Evolutionary conservation across 2,797 vertebrate genomes (phyloP).

Genomic region (Enteromius afrohamiltoni): DNA sequence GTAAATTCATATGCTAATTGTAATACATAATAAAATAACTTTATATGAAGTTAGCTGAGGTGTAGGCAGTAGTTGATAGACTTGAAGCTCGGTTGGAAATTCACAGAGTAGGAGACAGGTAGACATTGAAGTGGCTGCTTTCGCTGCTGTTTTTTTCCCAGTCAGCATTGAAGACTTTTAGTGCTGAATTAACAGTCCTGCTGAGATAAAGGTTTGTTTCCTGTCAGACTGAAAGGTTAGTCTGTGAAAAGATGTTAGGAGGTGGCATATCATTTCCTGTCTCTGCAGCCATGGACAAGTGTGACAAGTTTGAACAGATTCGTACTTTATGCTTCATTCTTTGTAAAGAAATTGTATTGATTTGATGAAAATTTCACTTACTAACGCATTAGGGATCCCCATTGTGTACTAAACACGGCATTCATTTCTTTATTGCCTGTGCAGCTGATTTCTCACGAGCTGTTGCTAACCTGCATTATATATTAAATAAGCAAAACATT

Average conservation of each 20-base stretch:
- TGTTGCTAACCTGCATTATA: background rate
- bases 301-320: conserved; percentile 18
- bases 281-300: background rate
- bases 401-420: background rate
- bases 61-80: conserved; percentile 3
- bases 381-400: background rate
- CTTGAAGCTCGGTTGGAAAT: background rate
- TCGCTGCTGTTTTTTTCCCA: background rate
- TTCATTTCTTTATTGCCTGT: background rate
- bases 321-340: background rate
- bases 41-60: background rate
- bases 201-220: conserved; percentile 22
- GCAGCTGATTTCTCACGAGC: background rate
- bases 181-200: conserved; percentile 46
- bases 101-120: background rate
- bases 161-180: conserved; percentile 33
- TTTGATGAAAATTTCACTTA: background rate
- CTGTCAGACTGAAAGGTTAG: conserved; percentile 8
- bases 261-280: background rate
- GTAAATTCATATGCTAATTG: conserved; percentile 28
- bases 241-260: conserved; percentile 5
- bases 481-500: background rate
- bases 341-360: background rate
- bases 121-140: conserved; percentile 8
- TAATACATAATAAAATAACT: background rate